Percentiles rank a stretch among this genome's conserved stretches.
Evolutionary conservation across 2,797 vertebrate genomes (phyloP).

Genomic region (Masticophis lateralis): DNA sequence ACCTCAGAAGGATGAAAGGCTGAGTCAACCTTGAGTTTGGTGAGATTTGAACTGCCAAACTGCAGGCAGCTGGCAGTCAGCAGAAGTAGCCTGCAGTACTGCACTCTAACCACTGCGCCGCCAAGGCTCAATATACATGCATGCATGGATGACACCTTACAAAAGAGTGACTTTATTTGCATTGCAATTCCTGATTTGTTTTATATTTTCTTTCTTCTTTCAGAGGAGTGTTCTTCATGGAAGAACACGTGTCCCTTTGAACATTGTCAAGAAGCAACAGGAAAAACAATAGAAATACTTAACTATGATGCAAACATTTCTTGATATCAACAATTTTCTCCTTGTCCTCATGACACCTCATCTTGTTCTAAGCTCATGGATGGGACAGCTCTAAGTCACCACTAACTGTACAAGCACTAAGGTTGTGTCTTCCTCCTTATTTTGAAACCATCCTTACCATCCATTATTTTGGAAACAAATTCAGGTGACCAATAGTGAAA

Average conservation of each 20-base stretch:
- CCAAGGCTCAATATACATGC: neutral
- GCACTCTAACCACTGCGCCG: no score
- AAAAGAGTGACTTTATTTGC: neutral
- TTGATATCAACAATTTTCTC: neutral
- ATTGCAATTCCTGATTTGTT: neutral
- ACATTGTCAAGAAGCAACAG: neutral
- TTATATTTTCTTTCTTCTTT: neutral
- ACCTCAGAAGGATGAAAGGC: no score
- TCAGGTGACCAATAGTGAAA: neutral
- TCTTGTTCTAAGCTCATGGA: neutral
- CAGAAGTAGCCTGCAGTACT: no score
- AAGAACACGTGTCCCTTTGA: neutral
- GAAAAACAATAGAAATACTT: neutral
- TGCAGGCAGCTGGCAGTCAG: no score
- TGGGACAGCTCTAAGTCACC: neutral
- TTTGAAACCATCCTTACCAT: neutral
- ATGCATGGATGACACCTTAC: neutral
- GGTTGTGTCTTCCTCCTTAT: neutral
- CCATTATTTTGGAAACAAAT: neutral
- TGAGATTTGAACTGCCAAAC: no score
- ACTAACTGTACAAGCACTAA: neutral
- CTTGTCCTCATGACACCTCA: neutral
- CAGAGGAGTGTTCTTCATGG: neutral
- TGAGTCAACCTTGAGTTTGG: no score
- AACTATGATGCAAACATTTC: neutral